Evolutionary conservation across 2,888 invertebrate genomes (phyloP).

Genomic region (Drosophila vallismaia): DNA sequence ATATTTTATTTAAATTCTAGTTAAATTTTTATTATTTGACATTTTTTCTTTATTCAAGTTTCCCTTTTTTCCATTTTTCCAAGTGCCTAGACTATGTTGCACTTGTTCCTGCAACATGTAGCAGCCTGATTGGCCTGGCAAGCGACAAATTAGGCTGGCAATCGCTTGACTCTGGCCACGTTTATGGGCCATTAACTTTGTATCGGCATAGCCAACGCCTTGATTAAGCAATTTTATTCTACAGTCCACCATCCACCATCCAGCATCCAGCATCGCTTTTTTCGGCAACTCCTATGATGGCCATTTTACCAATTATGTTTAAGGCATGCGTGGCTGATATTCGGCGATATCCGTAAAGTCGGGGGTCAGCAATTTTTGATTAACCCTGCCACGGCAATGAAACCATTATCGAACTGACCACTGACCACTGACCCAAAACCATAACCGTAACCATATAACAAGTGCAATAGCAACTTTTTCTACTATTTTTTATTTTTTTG

Average conservation of each 20-base stretch:
- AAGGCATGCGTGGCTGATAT: conserved; percentile 61
- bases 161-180: conserved; percentile 71
- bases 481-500: conserved; percentile 31
- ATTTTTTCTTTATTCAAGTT: background rate
- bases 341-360: conserved; percentile 40
- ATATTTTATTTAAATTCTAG: too few relatives aligned
- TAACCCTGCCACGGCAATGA: conserved; percentile 70
- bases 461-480: conserved; percentile 37
- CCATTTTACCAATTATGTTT: conserved; percentile 62
- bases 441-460: conserved; percentile 28
- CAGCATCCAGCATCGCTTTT: conserved; percentile 10
- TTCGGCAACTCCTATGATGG: conserved; percentile 60
- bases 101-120: conserved; percentile 69
- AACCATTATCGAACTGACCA: conserved; percentile 62
- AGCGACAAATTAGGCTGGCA: conserved; percentile 73
- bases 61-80: background rate
- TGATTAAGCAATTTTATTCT: conserved; percentile 69
- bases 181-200: conserved; percentile 73
- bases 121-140: conserved; percentile 72
- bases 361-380: conserved; percentile 80
- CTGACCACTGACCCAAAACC: conserved; percentile 23
- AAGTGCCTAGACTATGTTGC: conserved; percentile 41
- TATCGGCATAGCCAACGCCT: conserved; percentile 63
- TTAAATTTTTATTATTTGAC: background rate
- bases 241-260: background rate